These are phyloP conservation scores for Micromys minutus DNA, from an alignment of 2,113 vertebrate species.

Conservation along the genomic window DNA sequence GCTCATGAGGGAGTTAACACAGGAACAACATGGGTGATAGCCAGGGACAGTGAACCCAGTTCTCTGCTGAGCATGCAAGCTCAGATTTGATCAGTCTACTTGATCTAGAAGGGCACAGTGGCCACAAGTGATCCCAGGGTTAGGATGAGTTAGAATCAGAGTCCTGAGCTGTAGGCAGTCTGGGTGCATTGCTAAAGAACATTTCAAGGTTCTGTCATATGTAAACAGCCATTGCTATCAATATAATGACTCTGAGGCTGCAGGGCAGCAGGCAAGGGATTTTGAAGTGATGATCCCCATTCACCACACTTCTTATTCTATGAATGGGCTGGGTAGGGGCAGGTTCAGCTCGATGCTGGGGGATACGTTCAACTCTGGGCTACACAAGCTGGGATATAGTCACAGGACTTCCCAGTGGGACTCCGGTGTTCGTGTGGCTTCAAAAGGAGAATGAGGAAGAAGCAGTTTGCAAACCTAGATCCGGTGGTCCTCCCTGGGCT, in stretches of 20 bases:
- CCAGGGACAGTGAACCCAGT: neutral
- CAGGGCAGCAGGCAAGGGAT: neutral
- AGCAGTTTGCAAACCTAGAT: neutral
- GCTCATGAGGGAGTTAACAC: rapidly evolving
- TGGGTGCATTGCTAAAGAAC: no score
- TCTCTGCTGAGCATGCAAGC: neutral
- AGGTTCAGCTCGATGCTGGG: neutral
- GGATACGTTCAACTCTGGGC: neutral
- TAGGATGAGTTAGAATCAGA: neutral
- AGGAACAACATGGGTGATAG: neutral
- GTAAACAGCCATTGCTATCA: neutral
- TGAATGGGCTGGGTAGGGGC: neutral
- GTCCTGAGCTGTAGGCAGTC: no score
- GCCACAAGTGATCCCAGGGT: neutral
- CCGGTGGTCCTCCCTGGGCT: rapidly evolving
- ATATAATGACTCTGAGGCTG: neutral
- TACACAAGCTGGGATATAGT: neutral
- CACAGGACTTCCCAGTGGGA: rapidly evolving
- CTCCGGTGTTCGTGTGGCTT: rapidly evolving
- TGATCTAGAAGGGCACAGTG: neutral
- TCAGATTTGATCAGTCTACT: neutral
- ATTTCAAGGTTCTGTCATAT: rapidly evolving
- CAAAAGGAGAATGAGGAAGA: neutral
- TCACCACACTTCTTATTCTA: no score
- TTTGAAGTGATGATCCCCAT: no score